Conservation (phyloP, 2,888 invertebrate species). For the Chymomyza procnemis region DNA sequence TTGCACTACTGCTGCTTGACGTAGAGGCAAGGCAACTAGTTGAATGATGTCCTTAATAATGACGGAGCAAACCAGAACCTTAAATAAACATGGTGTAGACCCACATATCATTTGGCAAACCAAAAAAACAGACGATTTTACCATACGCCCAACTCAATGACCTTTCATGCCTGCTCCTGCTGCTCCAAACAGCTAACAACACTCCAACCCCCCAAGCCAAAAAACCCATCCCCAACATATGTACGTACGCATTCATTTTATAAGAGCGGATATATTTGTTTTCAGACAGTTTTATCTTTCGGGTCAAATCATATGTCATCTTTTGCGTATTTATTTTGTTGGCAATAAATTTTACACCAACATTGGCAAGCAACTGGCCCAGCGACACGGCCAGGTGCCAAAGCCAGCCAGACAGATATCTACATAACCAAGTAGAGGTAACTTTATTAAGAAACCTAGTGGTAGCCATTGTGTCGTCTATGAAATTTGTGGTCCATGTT, state of each 20-base stretch:
- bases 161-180: background rate
- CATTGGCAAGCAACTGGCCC: conserved; percentile 24
- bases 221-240: conserved; percentile 5
- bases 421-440: background rate
- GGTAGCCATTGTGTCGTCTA: conserved; percentile 42
- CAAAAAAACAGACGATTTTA: background rate
- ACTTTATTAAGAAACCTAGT: conserved; percentile 65
- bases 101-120: conserved; percentile 1
- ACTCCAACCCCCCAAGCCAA: background rate
- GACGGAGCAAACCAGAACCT: conserved; percentile 60
- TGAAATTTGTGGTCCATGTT: conserved; percentile 68
- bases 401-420: conserved; percentile 42
- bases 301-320: conserved; percentile 72
- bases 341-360: conserved; percentile 48
- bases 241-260: conserved; percentile 19
- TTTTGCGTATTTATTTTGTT: conserved; percentile 63
- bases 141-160: background rate
- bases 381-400: conserved; percentile 12
- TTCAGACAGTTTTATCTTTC: conserved; percentile 66
- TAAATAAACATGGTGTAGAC: conserved; percentile 55
- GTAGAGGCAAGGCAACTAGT: conserved; percentile 53
- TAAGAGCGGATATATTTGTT: conserved; percentile 64
- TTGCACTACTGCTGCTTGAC: background rate
- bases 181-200: background rate
- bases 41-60: conserved; percentile 71